Conservation (phyloP, 30 jellyfish, hydroid and myxozoan species). For the Kudoa iwatai region DNA sequence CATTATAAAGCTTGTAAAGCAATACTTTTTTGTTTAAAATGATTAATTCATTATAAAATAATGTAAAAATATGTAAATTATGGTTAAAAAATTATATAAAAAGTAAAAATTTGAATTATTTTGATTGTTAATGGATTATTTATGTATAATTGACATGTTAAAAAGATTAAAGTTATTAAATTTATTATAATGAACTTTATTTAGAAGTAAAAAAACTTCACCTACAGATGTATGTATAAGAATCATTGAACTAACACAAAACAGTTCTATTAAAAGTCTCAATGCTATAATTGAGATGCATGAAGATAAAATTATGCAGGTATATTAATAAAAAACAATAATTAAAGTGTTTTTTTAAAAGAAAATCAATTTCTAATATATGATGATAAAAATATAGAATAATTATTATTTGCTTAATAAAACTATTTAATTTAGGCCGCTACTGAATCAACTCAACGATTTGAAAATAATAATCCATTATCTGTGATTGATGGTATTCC, state of each 20-base stretch:
- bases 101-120: too few species aligned
- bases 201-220: slow-evolving; percentile 20
- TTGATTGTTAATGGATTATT: too few species aligned
- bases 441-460: slow-evolving; percentile 33
- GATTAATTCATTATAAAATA: too few species aligned
- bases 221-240: slow-evolving; percentile 49
- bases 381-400: background rate
- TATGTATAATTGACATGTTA: too few species aligned
- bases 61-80: too few species aligned
- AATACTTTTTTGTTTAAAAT: too few species aligned
- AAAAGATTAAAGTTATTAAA: too few species aligned
- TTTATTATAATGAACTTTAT: background rate
- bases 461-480: slow-evolving; percentile 14
- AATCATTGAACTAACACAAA: slow-evolving; percentile 13
- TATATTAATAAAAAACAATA: background rate
- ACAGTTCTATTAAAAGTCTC: slow-evolving; percentile 5
- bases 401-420: background rate
- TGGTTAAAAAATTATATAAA: too few species aligned
- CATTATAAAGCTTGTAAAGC: too few species aligned
- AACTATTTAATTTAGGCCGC: slow-evolving; percentile 15
- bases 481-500: slow-evolving; percentile 89
- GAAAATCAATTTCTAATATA: background rate
- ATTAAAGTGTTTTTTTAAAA: too few species aligned
- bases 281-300: slow-evolving; percentile 11
- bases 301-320: slow-evolving; percentile 15